A percentile compares a stretch with the other conserved stretches of the same genome.
phyloP scores from a whole-genome alignment of 2,888 invertebrate genomes.

The Chymomyza caudatula region DNA sequence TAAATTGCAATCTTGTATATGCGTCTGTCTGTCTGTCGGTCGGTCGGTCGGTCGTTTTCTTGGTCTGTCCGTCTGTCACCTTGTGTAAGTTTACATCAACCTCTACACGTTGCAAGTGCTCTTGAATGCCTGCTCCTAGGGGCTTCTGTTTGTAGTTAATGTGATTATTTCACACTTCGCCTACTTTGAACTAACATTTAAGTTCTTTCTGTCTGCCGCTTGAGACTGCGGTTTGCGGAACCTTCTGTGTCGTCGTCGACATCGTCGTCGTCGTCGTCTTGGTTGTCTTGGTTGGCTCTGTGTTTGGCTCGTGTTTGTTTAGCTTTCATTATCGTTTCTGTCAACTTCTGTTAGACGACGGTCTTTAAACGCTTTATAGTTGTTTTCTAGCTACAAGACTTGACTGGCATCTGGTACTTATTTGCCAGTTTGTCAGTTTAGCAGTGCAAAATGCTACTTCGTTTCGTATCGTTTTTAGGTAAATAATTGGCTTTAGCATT shows the following conservation, averaged over 20 bases:
- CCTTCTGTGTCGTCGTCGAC: no score
- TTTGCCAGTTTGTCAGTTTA: not conserved
- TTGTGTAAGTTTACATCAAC: not conserved
- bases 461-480: not conserved
- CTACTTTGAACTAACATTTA: constrained; percentile 53
- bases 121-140: not conserved
- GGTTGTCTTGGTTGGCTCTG: constrained; percentile 8
- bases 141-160: constrained; percentile 50
- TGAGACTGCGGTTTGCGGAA: not conserved
- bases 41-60: constrained; percentile 10
- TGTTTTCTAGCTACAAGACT: not conserved
- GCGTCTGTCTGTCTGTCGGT: constrained; percentile 20
- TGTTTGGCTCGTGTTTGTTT: constrained; percentile 36
- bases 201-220: constrained; percentile 16
- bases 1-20: not conserved
- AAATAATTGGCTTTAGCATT: not conserved
- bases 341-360: constrained; percentile 15
- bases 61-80: not conserved
- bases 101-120: not conserved
- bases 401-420: not conserved
- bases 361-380: constrained; percentile 15
- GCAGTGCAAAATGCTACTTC: not conserved
- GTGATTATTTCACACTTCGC: constrained; percentile 68
- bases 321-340: constrained; percentile 30
- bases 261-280: not conserved